Percentiles rank a stretch among this genome's conserved stretches.
Conservation (phyloP, 2,888 invertebrate species). For the Lingula anatina region DNA sequence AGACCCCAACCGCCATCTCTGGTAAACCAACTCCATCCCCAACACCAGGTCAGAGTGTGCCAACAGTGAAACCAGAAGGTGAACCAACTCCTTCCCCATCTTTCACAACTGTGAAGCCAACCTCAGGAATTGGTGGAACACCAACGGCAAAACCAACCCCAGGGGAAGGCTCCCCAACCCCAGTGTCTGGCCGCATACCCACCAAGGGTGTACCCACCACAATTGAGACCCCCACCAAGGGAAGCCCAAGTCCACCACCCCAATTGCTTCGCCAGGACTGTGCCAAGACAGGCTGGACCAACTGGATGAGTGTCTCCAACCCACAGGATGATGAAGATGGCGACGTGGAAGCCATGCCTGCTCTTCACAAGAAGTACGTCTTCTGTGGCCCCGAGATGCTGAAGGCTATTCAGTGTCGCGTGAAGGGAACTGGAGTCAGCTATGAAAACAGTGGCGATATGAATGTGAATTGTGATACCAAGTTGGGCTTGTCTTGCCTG, state of each 20-base stretch:
- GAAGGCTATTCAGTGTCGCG: slow-evolving; percentile 2
- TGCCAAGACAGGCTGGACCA: slow-evolving; percentile 63
- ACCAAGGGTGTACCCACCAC: no score
- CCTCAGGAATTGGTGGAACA: no score
- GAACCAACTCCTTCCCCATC: no score
- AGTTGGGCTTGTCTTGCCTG: slow-evolving; percentile 65
- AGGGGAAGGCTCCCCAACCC: no score
- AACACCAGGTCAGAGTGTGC: background rate
- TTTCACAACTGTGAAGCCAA: background rate
- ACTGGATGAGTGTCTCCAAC: slow-evolving; percentile 63
- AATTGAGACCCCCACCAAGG: no score
- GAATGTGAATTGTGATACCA: slow-evolving; percentile 49
- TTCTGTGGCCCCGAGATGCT: slow-evolving; percentile 2
- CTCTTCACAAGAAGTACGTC: background rate
- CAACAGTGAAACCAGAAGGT: no score
- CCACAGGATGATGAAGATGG: slow-evolving; percentile 20
- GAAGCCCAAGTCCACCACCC: no score
- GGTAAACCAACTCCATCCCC: background rate
- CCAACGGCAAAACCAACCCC: background rate
- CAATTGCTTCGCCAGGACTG: background rate
- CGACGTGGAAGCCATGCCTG: slow-evolving; percentile 20
- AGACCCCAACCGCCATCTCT: background rate
- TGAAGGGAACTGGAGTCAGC: slow-evolving; percentile 1
- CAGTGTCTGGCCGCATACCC: no score
- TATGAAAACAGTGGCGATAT: slow-evolving; percentile 7